A percentile compares a stretch with the other conserved stretches of the same genome.
These are phyloP conservation scores for Philopotamus ludificatus DNA, from an alignment of 1,140 invertebrate species.

Conservation along the genomic window DNA sequence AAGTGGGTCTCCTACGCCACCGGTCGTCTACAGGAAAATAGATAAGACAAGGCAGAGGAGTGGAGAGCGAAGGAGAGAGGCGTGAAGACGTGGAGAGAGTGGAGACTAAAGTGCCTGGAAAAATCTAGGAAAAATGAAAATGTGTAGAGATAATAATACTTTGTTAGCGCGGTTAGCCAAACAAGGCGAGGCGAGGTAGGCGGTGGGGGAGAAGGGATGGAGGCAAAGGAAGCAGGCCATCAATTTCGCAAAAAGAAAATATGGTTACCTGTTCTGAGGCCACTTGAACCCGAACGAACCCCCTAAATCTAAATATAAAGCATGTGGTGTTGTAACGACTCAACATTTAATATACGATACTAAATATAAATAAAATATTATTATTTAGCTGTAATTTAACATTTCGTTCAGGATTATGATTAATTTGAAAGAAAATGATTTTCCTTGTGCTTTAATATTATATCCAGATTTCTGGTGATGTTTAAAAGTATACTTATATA, in stretches of 20 bases:
- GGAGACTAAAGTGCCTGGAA: background rate
- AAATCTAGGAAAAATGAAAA: slow-evolving; percentile 12
- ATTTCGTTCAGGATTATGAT: background rate
- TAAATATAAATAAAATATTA: no score
- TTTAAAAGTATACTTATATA: no score
- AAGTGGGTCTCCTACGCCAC: slow-evolving; percentile 12
- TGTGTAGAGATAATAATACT: slow-evolving; percentile 17
- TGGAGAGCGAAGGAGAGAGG: background rate
- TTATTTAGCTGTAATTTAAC: background rate
- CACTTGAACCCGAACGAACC: no score
- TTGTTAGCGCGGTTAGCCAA: slow-evolving; percentile 14
- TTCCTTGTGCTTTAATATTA: no score
- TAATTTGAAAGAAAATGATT: no score
- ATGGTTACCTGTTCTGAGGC: background rate
- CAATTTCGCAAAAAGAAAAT: background rate
- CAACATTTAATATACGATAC: no score
- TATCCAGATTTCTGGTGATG: no score
- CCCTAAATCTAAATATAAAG: no score
- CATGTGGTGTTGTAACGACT: no score
- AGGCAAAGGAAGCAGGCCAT: background rate
- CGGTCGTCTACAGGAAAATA: slow-evolving; percentile 23
- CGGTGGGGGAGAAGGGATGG: no score
- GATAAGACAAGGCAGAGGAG: slow-evolving; percentile 24
- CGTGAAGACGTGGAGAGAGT: background rate
- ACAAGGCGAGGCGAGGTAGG: background rate